Base-by-base conservation (phyloP, 2,113 vertebrate genomes). In the Aspidoscelis tigris region DNA sequence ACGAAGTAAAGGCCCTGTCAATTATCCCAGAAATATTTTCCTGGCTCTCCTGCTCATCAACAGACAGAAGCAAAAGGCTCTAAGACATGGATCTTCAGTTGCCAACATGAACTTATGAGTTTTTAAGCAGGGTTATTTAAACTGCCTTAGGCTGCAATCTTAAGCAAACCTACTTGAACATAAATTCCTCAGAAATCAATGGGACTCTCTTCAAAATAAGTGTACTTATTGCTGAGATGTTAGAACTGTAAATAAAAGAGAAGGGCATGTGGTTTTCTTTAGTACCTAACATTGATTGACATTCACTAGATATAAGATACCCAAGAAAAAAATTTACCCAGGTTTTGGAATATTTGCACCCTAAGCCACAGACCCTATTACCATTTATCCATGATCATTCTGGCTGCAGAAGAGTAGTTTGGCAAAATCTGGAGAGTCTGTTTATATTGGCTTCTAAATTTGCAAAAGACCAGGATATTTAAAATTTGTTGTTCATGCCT, bases 81-180 rank as follows among this genome's bases (percentile, higher is more conserved):
- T 33, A 47, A 65, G 41, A 64, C 21, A 26, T 74, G 58, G 24
- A 74, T 82, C 58, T 74, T 74, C 58, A n/a, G 41, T 47, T 64
- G 20, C 72, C 41, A 74, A 33, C 24, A 47, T 75, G 58, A 75
- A 64, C 26, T 65, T 82, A 74, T 82, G 72, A 82, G 26, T 65
- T 75, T 82, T 72, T 65, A 75, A 82, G 71, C 20, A 82, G 72
- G 58, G 71, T 75, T 74, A 82, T 82, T 65, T 75, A 82, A 82
- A 74, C 58, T 75, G 39, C 61, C 43, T 74, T 82, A 75, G 26
- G 24, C 72, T 64, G 43, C 41, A 74, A 7, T 74, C 71, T 65
- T 64, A 82, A 74, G 18, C 43, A 82, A 82, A 82, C 43, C 10
- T 50, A 5, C 26, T 44, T 65, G 16, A 18, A 33, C 61, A 74